Base-by-base conservation (phyloP, 2,797 vertebrate species). In the Lacerta viridis region DNA sequence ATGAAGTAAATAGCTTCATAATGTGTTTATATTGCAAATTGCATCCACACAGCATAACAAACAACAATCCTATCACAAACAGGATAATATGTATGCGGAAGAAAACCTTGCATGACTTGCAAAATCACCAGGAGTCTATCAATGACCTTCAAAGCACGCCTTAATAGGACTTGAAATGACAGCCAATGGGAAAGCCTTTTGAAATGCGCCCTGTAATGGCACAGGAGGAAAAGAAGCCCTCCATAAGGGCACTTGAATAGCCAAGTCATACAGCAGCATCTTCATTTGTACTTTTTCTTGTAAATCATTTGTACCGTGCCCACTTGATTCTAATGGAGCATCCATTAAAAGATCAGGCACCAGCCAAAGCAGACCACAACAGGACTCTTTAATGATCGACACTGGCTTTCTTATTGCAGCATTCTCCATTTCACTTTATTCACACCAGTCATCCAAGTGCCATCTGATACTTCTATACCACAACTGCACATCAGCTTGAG, bases 71-170 rank as follows among this genome's bases (percentile, higher is more conserved):
- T 13, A 18, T 2, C 39, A 2, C 15, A 10, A n/a, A 59, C 29
- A 46, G 36, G 36, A 87, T 10, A 89, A 4, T 87, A 90, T 84
- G 43, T 84, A 18, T 7, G 61, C 68, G 86, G n/a, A 9, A 92
- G 88, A 81, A 91, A 89, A 7, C 43, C 43, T 68, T 46, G 29
- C 11, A 89, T 89, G 88, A 89, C 84, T 89, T 89, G 88, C 79
- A 13, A 68, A 89, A 86, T 66, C 68, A 83, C 18, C 46, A 74
- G 39, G 80, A 50, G 23, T 29, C 43, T 69, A 3, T n/a, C 84
- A 13, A 5, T 0, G 1, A 0, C 66, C 83, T 90, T 36, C 50
- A 82, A 79, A 81, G 77, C 41, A 90, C 20, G 61, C 23, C 5
- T 84, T 83, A 0, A 36, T 82, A 80, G 71, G 55, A 69, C 15